Evolutionary conservation across 2,113 vertebrate species (phyloP), one percentile per base, ranked within the genome.

Genomic region (Sinocyclocheilus grahami): DNA sequence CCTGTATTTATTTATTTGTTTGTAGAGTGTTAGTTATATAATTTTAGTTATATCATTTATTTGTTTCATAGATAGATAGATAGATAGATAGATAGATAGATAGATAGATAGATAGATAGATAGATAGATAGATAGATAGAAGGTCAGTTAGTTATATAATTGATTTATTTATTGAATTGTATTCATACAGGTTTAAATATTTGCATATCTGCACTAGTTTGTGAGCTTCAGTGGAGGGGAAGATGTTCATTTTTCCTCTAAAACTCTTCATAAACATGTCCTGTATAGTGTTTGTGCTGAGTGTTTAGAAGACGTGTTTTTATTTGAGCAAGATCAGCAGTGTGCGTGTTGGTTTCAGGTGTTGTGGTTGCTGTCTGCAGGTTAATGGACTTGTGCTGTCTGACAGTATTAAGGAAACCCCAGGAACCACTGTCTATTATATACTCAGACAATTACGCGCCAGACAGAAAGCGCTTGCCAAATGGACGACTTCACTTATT

Each of bases 351-450:
- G 2, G 58, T 8, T 62, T 62, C 20, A 62, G 58, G 55, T 22
- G 55, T 60, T 60, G 51, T 55, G 16, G 55, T 60, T 60, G 2
- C 55, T 83, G 12, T 84, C 20, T n/a, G 63, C 37, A 42, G 53
- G 20, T n/a, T 48, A 24, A 13, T 51, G 48, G 30, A 22, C 80
- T 48, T 37, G 46, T 27, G 46, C 5, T 58, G 72, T 48, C 72
- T 75, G 60, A 72, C 72, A 63, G 37, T 85, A 62, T 75, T 65
- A 84, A 82, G 78, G 82, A 85, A 83, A 42, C 81, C 76, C 18
- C 30, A 16, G 11, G 24, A 79, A 78, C 89, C 82, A 83, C 75
- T 89, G 27, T 24, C 87, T 74, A 87, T 89, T 88, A 86, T 90
- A 72, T 67, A 39, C 33, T 46, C 71, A 75, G 48, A 87, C 82